Conservation (phyloP, 2,888 invertebrate species). For the Rhaphigaster nebulosa region DNA sequence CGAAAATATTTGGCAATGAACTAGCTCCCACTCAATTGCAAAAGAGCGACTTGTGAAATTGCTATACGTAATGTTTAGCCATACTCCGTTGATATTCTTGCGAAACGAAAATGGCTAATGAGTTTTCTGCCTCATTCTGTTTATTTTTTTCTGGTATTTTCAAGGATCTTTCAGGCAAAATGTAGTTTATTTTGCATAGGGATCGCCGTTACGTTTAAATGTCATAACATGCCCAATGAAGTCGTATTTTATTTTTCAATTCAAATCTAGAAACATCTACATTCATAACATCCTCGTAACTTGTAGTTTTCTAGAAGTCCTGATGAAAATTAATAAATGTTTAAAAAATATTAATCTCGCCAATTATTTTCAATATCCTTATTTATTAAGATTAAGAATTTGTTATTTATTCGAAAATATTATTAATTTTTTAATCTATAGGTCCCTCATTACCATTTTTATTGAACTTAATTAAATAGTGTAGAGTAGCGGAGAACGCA, state of each 20-base stretch:
- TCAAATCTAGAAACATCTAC: no score
- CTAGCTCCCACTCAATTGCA: conserved; percentile 18
- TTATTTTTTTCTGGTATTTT: neutral
- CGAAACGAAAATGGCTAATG: neutral
- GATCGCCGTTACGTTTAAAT: neutral
- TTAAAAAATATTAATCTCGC: neutral
- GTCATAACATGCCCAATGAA: neutral
- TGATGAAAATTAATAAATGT: neutral
- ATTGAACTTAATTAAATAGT: no score
- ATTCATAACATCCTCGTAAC: no score
- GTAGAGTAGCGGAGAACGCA: no score
- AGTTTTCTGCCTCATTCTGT: neutral
- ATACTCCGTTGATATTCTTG: neutral
- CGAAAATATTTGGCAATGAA: conserved; percentile 28
- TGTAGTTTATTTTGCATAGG: neutral
- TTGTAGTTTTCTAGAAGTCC: neutral
- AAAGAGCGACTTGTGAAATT: neutral
- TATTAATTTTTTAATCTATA: no score
- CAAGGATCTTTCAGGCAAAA: neutral
- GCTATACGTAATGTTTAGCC: neutral
- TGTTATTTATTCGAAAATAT: no score
- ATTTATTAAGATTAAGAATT: no score
- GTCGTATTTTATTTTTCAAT: no score
- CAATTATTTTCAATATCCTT: neutral
- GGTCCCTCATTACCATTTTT: no score